Conservation (phyloP, 1,140 invertebrate species). For the Musca vetustissima region DNA sequence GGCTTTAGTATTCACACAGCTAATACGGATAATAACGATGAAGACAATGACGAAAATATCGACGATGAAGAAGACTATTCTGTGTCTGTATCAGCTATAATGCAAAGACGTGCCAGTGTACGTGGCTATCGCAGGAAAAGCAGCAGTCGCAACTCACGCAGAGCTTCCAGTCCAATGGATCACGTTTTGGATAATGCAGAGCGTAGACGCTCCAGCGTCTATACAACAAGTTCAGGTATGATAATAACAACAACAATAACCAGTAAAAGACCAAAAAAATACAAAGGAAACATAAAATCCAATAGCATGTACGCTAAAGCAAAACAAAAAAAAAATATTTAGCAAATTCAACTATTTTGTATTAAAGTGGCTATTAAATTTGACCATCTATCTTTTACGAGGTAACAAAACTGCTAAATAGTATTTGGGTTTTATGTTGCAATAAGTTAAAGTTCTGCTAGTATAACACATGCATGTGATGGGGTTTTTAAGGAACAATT, state of each 20-base stretch:
- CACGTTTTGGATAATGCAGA: conserved; percentile 51
- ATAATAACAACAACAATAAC: conserved; percentile 41
- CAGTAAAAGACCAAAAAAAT: neutral
- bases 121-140: conserved; percentile 61
- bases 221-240: conserved; percentile 84
- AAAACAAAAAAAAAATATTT: too few relatives aligned
- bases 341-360: neutral
- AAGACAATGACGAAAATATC: conserved; percentile 32
- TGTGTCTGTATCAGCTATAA: conserved; percentile 76
- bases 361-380: neutral
- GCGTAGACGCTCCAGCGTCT: conserved; percentile 71
- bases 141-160: conserved; percentile 60
- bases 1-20: neutral
- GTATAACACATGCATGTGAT: too few relatives aligned
- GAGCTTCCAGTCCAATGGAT: conserved; percentile 73
- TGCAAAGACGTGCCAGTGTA: conserved; percentile 71
- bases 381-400: neutral
- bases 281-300: neutral
- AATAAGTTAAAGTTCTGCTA: too few relatives aligned
- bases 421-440: too few relatives aligned
- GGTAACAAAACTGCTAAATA: neutral
- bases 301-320: neutral
- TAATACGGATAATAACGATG: conserved; percentile 12
- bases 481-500: too few relatives aligned
- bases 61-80: conserved; percentile 78